Percentiles rank a stretch among this genome's conserved stretches.
Conservation (phyloP, 2,888 invertebrate species). For the Eilema depressum region DNA sequence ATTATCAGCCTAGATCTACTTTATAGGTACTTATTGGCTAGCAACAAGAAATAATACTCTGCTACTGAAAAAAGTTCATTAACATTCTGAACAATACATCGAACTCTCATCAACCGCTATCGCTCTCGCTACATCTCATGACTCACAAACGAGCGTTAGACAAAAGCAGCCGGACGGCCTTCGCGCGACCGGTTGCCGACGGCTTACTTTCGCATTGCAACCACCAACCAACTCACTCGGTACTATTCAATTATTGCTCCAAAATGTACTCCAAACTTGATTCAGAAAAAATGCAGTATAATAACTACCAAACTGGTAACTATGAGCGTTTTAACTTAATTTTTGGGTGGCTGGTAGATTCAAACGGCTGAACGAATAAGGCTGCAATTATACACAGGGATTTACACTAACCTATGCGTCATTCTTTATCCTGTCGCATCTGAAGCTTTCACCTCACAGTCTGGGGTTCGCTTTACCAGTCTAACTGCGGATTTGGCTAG, state of each 20-base stretch:
- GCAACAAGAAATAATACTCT: too few species aligned
- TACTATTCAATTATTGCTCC: constrained; percentile 59
- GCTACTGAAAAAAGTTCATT: too few species aligned
- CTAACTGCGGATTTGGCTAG: too few species aligned
- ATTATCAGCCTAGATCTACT: too few species aligned
- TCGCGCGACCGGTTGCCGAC: constrained; percentile 80
- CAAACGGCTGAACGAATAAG: neutral
- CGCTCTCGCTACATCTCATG: constrained; percentile 45
- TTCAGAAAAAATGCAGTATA: constrained; percentile 1
- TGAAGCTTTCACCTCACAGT: too few species aligned
- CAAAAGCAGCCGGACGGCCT: constrained; percentile 81
- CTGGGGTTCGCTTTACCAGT: too few species aligned
- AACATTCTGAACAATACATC: too few species aligned
- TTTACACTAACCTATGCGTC: too few species aligned
- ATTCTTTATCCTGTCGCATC: too few species aligned
- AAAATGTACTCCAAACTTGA: constrained; percentile 42
- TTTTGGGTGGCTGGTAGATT: neutral
- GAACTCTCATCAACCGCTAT: neutral
- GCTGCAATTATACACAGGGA: too few species aligned
- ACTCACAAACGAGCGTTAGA: constrained; percentile 66
- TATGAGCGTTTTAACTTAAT: neutral
- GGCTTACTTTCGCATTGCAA: constrained; percentile 83
- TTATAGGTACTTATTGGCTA: too few species aligned
- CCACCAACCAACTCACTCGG: constrained; percentile 54
- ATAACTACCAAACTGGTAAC: neutral